phyloP scores from a whole-genome alignment of 2,113 vertebrate species.

The Microtus pennsylvanicus region DNA sequence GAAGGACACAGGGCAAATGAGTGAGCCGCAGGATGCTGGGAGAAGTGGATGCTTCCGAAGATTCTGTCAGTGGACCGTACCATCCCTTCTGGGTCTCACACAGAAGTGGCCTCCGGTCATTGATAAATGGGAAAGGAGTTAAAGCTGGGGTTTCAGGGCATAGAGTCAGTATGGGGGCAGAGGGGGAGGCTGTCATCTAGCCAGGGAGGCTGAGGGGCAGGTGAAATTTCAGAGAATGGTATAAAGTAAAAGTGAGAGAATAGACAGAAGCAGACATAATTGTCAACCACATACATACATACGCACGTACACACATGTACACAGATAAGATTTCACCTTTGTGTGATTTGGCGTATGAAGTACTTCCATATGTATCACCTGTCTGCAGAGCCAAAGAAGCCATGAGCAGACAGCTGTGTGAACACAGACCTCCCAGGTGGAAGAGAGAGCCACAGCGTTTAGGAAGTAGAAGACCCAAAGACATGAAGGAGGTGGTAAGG shows the following conservation, averaged over 20 bases:
- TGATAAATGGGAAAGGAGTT: slow-evolving; percentile 49
- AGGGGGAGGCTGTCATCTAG: neutral
- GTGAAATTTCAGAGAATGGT: neutral
- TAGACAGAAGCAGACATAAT: slow-evolving; percentile 15
- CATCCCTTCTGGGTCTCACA: neutral
- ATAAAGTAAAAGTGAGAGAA: slow-evolving; percentile 41
- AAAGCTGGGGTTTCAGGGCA: neutral
- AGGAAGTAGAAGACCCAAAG: neutral
- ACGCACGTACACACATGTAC: neutral
- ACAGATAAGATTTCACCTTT: neutral
- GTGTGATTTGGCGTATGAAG: neutral
- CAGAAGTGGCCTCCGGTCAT: slow-evolving; percentile 12
- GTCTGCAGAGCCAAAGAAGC: neutral
- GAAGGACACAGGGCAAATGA: neutral
- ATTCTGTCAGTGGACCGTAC: neutral
- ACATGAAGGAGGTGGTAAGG: neutral
- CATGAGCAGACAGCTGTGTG: neutral
- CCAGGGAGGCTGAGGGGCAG: neutral
- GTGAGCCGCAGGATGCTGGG: neutral
- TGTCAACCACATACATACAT: neutral
- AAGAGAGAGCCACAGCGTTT: neutral
- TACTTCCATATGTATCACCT: slow-evolving; percentile 5
- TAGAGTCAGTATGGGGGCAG: neutral
- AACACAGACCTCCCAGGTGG: neutral
- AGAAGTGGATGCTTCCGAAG: neutral